Evolutionary conservation across 2,888 invertebrate species (phyloP), one percentile per base, ranked within the genome.

Genomic region (Plagodis pulveraria): DNA sequence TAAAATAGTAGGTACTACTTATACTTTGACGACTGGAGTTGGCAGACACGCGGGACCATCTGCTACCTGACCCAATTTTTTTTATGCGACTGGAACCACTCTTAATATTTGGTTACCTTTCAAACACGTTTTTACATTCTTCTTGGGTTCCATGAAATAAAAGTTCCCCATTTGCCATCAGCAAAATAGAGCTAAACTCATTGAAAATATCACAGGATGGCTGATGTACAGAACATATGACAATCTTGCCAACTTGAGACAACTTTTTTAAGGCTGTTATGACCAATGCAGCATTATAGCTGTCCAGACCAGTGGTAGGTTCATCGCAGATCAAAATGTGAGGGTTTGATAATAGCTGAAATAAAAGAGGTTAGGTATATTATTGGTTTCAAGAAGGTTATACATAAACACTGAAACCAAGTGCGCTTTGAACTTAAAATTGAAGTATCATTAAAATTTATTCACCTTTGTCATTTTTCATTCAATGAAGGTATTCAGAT

Each of bases 271-370:
- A 77, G 0, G 95, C 95, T 60, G 94, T 94, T 6, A 98, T 94
- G 0, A 98, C 96, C 35, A 95, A 93, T 63, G 94, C 93, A 0
- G 98, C 98, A 86, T 96, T 97, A 84, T 95, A 98, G 63, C 98
- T 97, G 81, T 99, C 98, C 56, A 99, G 81, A 0, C 98, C 98
- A 0, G 98, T 97, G 0, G 98, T 98, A 0, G 98, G 98, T 79
- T 99, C 98, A 78, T 99, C 98, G 79, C 98, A 98, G 78, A 98
- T 97, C 58, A 99, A 85, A 50, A 99, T 94, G 53, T 95, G 94
- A 0, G 98, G 98, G 79, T 97, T 96, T 12, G 96, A 97, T 61
- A 98, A 87, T 6, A 98, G 89, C 97, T 97, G 78, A 32, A 80
- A 80, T 32, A 32, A 33, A 52, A 46, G 40, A 11, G 10, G 36